Evolutionary conservation across 2,797 vertebrate species (phyloP).

Genomic region (Schizopygopsis pylzovi): DNA sequence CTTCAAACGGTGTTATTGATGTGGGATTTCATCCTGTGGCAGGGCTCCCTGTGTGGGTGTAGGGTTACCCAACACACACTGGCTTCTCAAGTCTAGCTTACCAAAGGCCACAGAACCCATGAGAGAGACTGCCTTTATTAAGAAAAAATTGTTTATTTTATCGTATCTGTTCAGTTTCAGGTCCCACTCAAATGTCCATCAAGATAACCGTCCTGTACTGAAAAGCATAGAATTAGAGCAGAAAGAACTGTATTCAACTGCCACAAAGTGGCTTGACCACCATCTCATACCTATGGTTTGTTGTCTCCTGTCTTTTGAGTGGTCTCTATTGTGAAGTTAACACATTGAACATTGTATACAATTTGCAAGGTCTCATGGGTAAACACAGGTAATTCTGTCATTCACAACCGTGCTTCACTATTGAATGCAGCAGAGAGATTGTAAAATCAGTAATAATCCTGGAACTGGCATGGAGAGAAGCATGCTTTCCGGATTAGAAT

Average conservation of each 20-base stretch:
- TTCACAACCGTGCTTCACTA: constrained; percentile 48
- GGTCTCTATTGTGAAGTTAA: constrained; percentile 29
- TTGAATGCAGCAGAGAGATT: constrained; percentile 61
- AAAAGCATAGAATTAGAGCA: constrained; percentile 37
- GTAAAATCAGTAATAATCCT: constrained; percentile 67
- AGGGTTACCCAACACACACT: constrained; percentile 71
- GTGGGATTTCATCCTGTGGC: constrained; percentile 69
- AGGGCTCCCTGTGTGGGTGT: constrained; percentile 70
- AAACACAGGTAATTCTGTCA: constrained; percentile 31
- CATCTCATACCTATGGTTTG: constrained; percentile 31
- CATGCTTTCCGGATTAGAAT: constrained; percentile 66
- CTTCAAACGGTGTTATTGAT: constrained; percentile 79
- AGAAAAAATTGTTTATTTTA: constrained; percentile 63
- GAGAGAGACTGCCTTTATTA: constrained; percentile 54
- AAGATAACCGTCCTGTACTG: constrained; percentile 45
- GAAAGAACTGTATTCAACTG: constrained; percentile 25
- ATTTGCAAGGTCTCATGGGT: constrained; percentile 51
- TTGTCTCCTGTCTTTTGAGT: constrained; percentile 30
- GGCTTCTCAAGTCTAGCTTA: constrained; percentile 56
- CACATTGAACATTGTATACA: constrained; percentile 13
- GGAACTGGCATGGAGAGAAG: constrained; percentile 67
- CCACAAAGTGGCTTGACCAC: constrained; percentile 41
- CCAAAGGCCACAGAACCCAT: constrained; percentile 59
- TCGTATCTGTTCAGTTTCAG: constrained; percentile 59
- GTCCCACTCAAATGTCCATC: constrained; percentile 57